Evolutionary conservation across 2,888 invertebrate genomes (phyloP).

Genomic region (Drosophila eohydei): DNA sequence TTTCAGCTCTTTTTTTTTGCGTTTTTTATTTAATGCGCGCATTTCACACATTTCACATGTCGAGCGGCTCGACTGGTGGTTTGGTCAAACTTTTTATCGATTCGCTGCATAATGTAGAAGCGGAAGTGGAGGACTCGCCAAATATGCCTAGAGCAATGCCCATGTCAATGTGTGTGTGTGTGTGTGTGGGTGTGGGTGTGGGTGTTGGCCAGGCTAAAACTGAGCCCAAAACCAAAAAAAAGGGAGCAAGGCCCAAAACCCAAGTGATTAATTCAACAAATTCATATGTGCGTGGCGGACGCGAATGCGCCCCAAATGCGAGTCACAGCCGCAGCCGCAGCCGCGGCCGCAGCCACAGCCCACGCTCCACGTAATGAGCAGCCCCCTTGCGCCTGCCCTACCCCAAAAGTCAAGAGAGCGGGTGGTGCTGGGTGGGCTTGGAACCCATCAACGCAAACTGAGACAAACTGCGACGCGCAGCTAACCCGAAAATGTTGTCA

Average conservation of each 20-base stretch:
- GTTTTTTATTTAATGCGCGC: slow-evolving; percentile 80
- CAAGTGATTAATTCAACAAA: slow-evolving; percentile 81
- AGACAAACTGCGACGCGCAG: slow-evolving; percentile 28
- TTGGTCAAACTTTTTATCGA: slow-evolving; percentile 78
- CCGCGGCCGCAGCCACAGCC: slow-evolving; percentile 8
- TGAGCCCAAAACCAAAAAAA: slow-evolving; percentile 41
- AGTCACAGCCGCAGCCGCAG: slow-evolving; percentile 1
- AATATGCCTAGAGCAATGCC: slow-evolving; percentile 72
- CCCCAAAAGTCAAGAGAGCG: not conserved
- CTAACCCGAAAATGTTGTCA: slow-evolving; percentile 33
- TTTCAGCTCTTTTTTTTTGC: slow-evolving; percentile 40
- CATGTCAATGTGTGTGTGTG: slow-evolving; percentile 54
- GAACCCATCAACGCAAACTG: slow-evolving; percentile 19
- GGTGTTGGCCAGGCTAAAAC: slow-evolving; percentile 47
- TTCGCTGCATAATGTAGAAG: slow-evolving; percentile 68
- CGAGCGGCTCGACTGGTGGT: slow-evolving; percentile 54
- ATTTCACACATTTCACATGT: slow-evolving; percentile 81
- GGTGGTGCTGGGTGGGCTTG: not conserved
- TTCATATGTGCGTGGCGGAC: slow-evolving; percentile 74
- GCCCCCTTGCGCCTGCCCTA: slow-evolving; percentile 6
- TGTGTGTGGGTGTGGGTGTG: not conserved
- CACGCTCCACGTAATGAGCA: slow-evolving; percentile 43
- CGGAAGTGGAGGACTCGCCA: slow-evolving; percentile 23
- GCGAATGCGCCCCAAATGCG: slow-evolving; percentile 10
- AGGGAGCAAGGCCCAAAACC: slow-evolving; percentile 55